Evolutionary conservation across 2,888 invertebrate genomes (phyloP), one percentile per base, ranked within the genome.

Genomic region (Norana najaformis): DNA sequence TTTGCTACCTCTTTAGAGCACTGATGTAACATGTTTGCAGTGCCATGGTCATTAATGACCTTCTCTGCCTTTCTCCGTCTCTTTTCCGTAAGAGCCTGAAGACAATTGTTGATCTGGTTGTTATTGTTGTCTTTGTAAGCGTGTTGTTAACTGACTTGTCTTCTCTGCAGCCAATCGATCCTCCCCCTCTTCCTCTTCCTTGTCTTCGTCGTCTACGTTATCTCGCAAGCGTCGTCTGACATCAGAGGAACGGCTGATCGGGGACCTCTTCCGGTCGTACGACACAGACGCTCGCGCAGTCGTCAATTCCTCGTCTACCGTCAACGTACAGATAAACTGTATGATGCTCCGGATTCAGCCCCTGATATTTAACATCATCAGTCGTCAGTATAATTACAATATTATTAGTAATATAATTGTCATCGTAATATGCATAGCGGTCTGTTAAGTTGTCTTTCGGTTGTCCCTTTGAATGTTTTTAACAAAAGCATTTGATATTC

Each of bases 271-370:
- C 90, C 30, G 89, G 18, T 89, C 90, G 38, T 92, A 92, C 88
- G 91, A 92, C 91, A 90, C 91, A 23, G 92, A 92, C 83, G 92
- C 92, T 23, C 83, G 92, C n/a, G 90, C 90, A 18, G 91, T 92
- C 34, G 38, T 91, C 41, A 91, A 91, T 83, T 88, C 89, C 23
- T 85, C 88, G 30, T 53, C 37, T 34, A 92, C 92, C 0, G 92
- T 92, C 91, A 92, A 88, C 39, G 92, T 92, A 8, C 38, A 89
- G 34, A 90, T 92, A 23, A 89, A 92, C 69, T 92, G 91, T 88
- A 89, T 92, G 30, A 90, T 92, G 36, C 91, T 92, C 5, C 38
- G 92, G 41, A 91, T 92, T 23, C 92, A 92, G 83, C 90, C 89
- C 37, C 91, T 92, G 91, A 91, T 91, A n/a, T n/a, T 23, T 47